Evolutionary conservation across 2,888 invertebrate species (phyloP).

Genomic region (Bedellia somnulentella): DNA sequence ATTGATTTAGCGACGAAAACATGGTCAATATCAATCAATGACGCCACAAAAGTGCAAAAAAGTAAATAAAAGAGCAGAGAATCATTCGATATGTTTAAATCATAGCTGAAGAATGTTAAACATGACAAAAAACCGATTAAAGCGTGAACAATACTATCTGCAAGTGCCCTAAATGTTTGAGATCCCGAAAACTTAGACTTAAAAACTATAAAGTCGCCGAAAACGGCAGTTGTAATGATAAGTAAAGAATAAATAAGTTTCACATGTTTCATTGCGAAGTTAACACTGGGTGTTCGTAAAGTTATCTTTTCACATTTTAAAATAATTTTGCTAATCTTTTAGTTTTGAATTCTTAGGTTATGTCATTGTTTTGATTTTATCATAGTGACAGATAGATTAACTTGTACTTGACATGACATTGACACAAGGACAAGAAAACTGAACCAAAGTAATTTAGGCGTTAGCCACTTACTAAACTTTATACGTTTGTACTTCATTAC

Average conservation of each 20-base stretch:
- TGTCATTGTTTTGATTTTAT: not conserved
- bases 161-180: conserved; percentile 24
- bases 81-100: conserved; percentile 16
- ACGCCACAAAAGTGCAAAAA: conserved; percentile 31
- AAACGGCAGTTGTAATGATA: conserved; percentile 19
- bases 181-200: conserved; percentile 30
- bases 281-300: not conserved
- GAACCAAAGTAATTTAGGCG: too few species aligned
- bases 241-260: conserved; percentile 20
- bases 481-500: too few species aligned
- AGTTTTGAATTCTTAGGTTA: not conserved
- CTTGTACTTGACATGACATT: too few species aligned
- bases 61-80: conserved; percentile 19
- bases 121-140: conserved; percentile 30
- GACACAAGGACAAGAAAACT: too few species aligned
- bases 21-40: conserved; percentile 41
- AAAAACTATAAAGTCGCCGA: conserved; percentile 40
- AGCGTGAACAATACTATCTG: conserved; percentile 31
- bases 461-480: too few species aligned
- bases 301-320: not conserved
- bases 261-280: conserved; percentile 20
- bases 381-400: too few species aligned
- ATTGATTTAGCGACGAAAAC: conserved; percentile 37
- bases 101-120: conserved; percentile 27
- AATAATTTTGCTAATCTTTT: not conserved